Evolutionary conservation across 2,888 invertebrate genomes (phyloP), one percentile per base, ranked within the genome.

Genomic region (Omphaloscelis lunosa): DNA sequence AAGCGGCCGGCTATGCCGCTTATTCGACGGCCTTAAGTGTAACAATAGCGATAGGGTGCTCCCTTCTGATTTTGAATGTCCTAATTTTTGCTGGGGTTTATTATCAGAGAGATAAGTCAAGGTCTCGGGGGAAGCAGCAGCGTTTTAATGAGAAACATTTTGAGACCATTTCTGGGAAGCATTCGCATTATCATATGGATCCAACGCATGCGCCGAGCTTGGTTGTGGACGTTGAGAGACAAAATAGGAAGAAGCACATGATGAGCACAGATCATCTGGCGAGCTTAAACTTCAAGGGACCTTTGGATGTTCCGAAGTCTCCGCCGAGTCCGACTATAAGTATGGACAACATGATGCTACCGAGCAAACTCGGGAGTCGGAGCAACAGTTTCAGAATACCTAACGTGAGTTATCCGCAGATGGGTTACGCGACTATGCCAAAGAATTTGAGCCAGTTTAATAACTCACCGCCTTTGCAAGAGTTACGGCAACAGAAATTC

Each of bases 81-180:
- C 95, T 98, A 62, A 98, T 98, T 90, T 98, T 98, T 92, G 98
- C 98, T 71, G 98, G 98, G 4, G 98, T 98, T 15, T 98, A 98
- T 93, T 98, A 98, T 93, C 98, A 98, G 93, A 93, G 98, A 72
- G 98, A 98, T 90, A 98, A 98, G 94, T 98, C 98, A 69, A 97
- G 98, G 88, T 96, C 96, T 5, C 92, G 96, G 34, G 90, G 92
- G 27, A 98, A 98, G 93, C 98, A 98, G 92, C 98, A 98, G 89
- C 97, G 98, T 88, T 97, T 98, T 86, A 98, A 97, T 89, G 97
- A 97, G 92, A 97, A 97, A 91, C 97, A 97, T 87, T 98, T 98
- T 90, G 98, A 98, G 90, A 98, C 98, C 62, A 98, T 98, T 88
- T 98, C 98, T 0, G 97, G 97, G 2, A 98, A 98, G 90, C 98